Conservation (phyloP, 2,888 invertebrate species). For the Chymomyza fuscimana region DNA sequence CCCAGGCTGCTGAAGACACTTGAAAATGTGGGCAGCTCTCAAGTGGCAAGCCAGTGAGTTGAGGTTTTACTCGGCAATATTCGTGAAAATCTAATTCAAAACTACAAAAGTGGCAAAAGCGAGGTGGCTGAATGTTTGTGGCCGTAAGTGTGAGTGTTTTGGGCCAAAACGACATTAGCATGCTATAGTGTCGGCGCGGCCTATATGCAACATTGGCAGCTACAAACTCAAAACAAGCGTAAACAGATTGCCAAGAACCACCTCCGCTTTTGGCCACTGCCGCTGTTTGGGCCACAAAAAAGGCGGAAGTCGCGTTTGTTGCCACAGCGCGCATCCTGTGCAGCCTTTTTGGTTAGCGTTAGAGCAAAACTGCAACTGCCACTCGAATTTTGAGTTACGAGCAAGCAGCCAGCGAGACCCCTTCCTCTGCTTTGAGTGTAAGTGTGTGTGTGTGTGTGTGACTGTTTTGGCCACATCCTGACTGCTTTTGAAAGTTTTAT, state of each 20-base stretch:
- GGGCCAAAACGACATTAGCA: slow-evolving; percentile 15
- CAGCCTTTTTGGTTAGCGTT: slow-evolving; percentile 17
- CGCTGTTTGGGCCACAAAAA: slow-evolving; percentile 33
- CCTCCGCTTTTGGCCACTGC: slow-evolving; percentile 19
- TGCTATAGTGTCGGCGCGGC: slow-evolving; percentile 7
- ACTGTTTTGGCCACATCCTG: slow-evolving; percentile 65
- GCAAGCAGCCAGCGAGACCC: slow-evolving; percentile 10
- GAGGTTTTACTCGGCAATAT: background rate
- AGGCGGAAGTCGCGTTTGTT: slow-evolving; percentile 61
- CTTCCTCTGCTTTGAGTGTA: background rate
- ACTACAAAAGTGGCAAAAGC: slow-evolving; percentile 6
- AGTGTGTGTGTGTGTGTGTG: slow-evolving; percentile 40
- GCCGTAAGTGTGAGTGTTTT: background rate
- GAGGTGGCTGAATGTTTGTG: background rate
- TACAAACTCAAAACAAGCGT: slow-evolving; percentile 53
- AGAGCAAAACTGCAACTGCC: slow-evolving; percentile 38
- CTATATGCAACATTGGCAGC: slow-evolving; percentile 15
- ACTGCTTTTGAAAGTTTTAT: slow-evolving; percentile 66
- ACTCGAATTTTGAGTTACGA: slow-evolving; percentile 71
- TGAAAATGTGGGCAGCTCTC: slow-evolving; percentile 4
- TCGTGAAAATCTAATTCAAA: slow-evolving; percentile 4
- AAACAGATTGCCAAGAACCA: slow-evolving; percentile 48
- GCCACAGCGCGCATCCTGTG: slow-evolving; percentile 52
- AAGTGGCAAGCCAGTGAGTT: slow-evolving; percentile 6
- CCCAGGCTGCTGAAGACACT: background rate